A percentile compares a stretch with the other conserved stretches of the same genome.
Conservation (phyloP, 2,888 invertebrate species). For the Xanthorhoe designata region DNA sequence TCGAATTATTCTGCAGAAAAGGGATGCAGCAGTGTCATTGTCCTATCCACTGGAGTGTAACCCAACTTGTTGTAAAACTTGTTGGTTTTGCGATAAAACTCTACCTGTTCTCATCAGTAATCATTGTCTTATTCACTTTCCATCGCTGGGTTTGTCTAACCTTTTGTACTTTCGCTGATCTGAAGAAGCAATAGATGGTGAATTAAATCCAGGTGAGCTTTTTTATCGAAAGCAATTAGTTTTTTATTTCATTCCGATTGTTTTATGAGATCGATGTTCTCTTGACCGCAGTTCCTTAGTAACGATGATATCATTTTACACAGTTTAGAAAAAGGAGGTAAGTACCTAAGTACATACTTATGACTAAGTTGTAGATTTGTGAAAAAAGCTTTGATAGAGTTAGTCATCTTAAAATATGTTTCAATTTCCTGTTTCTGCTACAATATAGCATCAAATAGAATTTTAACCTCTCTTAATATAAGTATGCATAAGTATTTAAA, state of each 20-base stretch:
- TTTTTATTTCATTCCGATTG: constrained; percentile 31
- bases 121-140: constrained; percentile 42
- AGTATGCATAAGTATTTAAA: too few species aligned
- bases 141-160: constrained; percentile 44
- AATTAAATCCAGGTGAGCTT: background rate
- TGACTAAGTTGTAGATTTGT: constrained; percentile 34
- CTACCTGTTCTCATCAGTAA: constrained; percentile 52
- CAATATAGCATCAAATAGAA: background rate
- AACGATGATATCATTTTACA: constrained; percentile 59
- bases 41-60: constrained; percentile 74
- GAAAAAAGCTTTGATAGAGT: constrained; percentile 1
- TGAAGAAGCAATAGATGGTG: constrained; percentile 20
- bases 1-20: constrained; percentile 17
- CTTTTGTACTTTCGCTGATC: background rate
- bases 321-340: constrained; percentile 23
- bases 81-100: constrained; percentile 70
- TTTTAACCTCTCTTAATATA: too few species aligned
- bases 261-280: constrained; percentile 15
- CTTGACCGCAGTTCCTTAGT: constrained; percentile 43
- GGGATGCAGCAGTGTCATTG: constrained; percentile 64
- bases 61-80: constrained; percentile 55
- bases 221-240: constrained; percentile 48
- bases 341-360: constrained; percentile 7
- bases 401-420: constrained; percentile 13
- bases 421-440: constrained; percentile 5